Evolutionary conservation across 2,888 invertebrate genomes (phyloP).

Genomic region (Dilophus febrilis): DNA sequence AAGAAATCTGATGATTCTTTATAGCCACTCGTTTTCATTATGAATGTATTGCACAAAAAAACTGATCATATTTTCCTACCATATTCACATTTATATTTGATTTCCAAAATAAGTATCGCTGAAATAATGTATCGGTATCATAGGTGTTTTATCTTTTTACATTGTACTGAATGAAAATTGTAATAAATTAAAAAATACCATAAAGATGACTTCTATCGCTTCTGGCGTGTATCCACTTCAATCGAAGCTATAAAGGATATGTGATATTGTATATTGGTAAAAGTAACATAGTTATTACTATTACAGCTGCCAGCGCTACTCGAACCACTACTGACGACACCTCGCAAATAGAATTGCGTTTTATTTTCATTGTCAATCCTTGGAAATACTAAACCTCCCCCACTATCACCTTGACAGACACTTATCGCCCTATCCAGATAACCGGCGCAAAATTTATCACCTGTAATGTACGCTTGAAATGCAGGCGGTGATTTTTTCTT

Average conservation of each 20-base stretch:
- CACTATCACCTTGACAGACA: constrained; percentile 12
- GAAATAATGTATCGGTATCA: too few species aligned
- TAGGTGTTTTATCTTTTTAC: too few species aligned
- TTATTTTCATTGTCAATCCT: background rate
- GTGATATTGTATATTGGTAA: constrained; percentile 12
- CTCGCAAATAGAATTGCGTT: constrained; percentile 14
- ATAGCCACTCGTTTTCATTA: too few species aligned
- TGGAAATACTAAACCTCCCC: constrained; percentile 16
- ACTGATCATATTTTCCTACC: too few species aligned
- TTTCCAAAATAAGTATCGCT: too few species aligned
- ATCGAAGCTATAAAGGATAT: background rate
- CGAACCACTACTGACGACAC: constrained; percentile 16
- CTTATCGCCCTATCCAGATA: constrained; percentile 9
- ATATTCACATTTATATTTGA: too few species aligned
- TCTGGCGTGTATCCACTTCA: too few species aligned
- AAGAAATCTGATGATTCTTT: too few species aligned
- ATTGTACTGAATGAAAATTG: too few species aligned
- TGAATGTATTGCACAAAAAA: too few species aligned
- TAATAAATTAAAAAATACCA: too few species aligned
- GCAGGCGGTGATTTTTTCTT: constrained; percentile 6
- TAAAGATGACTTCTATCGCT: too few species aligned
- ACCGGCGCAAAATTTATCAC: constrained; percentile 24
- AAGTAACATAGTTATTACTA: constrained; percentile 7
- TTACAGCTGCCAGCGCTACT: constrained; percentile 9
- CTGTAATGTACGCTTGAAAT: constrained; percentile 12